These are phyloP conservation scores for Elgaria multicarinata DNA, from an alignment of 2,113 vertebrate genomes.

Conservation along the genomic window DNA sequence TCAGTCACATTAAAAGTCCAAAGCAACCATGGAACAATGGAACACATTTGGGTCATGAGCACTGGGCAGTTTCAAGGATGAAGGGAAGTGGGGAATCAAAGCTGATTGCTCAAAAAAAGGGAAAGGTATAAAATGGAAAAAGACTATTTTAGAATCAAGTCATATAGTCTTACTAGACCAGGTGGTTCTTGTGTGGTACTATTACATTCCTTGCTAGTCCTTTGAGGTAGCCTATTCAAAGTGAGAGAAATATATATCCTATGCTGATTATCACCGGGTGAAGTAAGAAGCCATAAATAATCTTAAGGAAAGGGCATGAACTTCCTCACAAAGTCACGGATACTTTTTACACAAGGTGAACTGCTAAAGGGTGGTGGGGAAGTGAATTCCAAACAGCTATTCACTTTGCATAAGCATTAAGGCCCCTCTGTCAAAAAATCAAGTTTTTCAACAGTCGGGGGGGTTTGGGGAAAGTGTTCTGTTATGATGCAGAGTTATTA, in stretches of 20 bases:
- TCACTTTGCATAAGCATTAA: slow-evolving; percentile 51
- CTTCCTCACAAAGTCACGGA: slow-evolving; percentile 50
- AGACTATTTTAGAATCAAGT: slow-evolving; percentile 75
- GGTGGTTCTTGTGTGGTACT: slow-evolving; percentile 41
- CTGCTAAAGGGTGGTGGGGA: slow-evolving; percentile 43
- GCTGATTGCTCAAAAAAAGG: slow-evolving; percentile 41
- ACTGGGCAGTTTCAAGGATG: slow-evolving; percentile 68
- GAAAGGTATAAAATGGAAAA: slow-evolving; percentile 62
- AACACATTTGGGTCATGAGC: slow-evolving; percentile 70
- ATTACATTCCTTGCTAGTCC: slow-evolving; percentile 51
- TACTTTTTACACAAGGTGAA: slow-evolving; percentile 61
- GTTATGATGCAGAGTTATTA: not conserved
- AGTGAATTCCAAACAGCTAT: slow-evolving; percentile 49
- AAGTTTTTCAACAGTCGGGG: slow-evolving; percentile 35
- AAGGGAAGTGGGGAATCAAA: slow-evolving; percentile 69
- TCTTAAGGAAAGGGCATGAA: slow-evolving; percentile 56
- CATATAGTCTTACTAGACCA: slow-evolving; percentile 52
- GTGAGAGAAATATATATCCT: slow-evolving; percentile 65
- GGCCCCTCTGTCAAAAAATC: slow-evolving; percentile 48
- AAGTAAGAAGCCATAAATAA: slow-evolving; percentile 71
- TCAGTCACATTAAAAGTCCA: slow-evolving; percentile 74
- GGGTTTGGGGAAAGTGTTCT: slow-evolving; percentile 25
- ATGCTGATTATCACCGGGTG: slow-evolving; percentile 58
- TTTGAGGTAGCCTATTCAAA: slow-evolving; percentile 46
- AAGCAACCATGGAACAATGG: slow-evolving; percentile 76